Evolutionary conservation across 2,888 invertebrate species (phyloP).

Genomic region (Dione vanillae): DNA sequence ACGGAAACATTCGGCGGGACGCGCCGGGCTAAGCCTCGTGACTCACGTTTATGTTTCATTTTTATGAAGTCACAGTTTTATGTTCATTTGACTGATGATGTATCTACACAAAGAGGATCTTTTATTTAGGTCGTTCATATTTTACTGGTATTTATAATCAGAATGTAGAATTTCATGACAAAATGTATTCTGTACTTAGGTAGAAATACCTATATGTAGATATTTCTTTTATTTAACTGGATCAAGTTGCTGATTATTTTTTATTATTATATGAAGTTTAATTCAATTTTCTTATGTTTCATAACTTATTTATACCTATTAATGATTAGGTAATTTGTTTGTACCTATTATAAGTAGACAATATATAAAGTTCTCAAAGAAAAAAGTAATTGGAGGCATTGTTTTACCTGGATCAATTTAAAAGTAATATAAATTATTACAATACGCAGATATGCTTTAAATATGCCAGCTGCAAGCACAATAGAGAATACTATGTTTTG

Average conservation of each 20-base stretch:
- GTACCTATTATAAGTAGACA: not conserved
- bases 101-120: constrained; percentile 29
- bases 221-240: not conserved
- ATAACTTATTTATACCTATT: not conserved
- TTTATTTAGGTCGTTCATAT: constrained; percentile 24
- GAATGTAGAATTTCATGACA: not conserved
- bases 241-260: not conserved
- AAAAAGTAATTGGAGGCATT: no score
- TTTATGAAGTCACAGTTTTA: constrained; percentile 59
- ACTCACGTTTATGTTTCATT: constrained; percentile 64
- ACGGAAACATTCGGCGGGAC: constrained; percentile 59
- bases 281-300: not conserved
- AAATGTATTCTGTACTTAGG: not conserved
- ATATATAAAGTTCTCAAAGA: no score
- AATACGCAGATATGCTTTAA: not conserved
- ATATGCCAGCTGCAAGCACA: not conserved
- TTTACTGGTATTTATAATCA: constrained; percentile 7
- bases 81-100: constrained; percentile 49
- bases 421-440: no score
- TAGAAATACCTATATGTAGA: not conserved
- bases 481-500: constrained; percentile 8
- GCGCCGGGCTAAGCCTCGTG: constrained; percentile 50
- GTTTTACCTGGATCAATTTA: no score
- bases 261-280: not conserved
- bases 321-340: not conserved